phyloP scores from a whole-genome alignment of 2,113 vertebrate genomes.

The Arizona elegans region DNA sequence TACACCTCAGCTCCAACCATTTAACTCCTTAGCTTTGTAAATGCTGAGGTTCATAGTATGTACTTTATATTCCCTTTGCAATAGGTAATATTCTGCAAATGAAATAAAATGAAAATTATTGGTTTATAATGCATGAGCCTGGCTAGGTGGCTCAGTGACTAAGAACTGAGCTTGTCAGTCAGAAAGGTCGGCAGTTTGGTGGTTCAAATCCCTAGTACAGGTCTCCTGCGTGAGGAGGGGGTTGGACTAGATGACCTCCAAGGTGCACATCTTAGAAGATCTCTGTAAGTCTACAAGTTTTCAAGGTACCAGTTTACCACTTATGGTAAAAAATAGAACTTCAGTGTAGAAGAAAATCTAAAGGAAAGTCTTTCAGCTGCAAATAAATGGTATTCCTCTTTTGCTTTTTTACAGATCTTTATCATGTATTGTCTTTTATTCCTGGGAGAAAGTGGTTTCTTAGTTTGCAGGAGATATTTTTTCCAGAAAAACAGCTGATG shows the following conservation, averaged over 20 bases:
- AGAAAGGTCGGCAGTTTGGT: no score
- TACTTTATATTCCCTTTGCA: background rate
- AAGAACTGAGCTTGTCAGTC: no score
- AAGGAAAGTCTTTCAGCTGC: background rate
- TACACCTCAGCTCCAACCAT: background rate
- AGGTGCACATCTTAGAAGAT: background rate
- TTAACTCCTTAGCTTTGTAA: background rate
- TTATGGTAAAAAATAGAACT: background rate
- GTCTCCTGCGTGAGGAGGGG: no score
- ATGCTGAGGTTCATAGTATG: background rate
- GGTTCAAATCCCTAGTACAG: no score
- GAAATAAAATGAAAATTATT: background rate
- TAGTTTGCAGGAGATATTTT: background rate
- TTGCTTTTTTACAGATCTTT: background rate
- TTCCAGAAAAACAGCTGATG: background rate
- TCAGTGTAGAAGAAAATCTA: background rate
- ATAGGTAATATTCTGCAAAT: background rate
- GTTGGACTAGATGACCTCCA: no score
- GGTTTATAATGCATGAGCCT: background rate
- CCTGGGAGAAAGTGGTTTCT: background rate
- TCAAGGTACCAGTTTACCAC: no score
- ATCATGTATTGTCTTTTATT: background rate
- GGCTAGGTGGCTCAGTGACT: no score
- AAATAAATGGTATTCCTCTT: background rate
- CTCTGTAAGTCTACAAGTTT: background rate